A percentile compares a stretch with the other conserved stretches of the same genome.
These are phyloP conservation scores for Lepidurus apus DNA, from an alignment of 1,140 invertebrate genomes.

Conservation along the genomic window DNA sequence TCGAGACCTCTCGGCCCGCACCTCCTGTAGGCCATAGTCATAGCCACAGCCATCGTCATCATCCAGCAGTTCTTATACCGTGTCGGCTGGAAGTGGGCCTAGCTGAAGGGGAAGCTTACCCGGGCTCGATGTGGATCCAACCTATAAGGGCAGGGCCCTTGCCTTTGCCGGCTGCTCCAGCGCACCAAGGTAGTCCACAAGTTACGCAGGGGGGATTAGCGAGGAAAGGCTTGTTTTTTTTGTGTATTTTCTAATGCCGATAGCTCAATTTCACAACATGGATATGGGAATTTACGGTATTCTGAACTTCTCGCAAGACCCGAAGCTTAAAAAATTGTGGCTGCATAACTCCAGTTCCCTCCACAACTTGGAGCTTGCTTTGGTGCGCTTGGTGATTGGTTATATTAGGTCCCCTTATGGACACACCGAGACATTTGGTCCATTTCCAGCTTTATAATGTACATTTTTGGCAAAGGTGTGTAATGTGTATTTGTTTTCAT, in stretches of 20 bases:
- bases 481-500: neutral
- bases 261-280: neutral
- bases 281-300: neutral
- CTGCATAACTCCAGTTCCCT: neutral
- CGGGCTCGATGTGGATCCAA: constrained; percentile 30
- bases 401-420: neutral
- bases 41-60: constrained; percentile 12
- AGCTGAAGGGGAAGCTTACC: constrained; percentile 23
- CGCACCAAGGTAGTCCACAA: constrained; percentile 12
- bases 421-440: neutral
- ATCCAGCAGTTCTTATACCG: constrained; percentile 20
- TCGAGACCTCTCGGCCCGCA: neutral
- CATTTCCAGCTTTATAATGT: neutral
- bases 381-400: constrained; percentile 17
- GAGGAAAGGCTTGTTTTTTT: constrained; percentile 20
- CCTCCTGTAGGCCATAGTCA: neutral
- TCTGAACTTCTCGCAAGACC: neutral
- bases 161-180: constrained; percentile 19
- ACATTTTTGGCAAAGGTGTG: neutral
- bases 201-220: neutral
- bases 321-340: neutral
- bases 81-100: constrained; percentile 27
- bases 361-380: constrained; percentile 6
- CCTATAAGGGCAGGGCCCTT: neutral
- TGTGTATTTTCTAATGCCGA: neutral